Base-by-base conservation (phyloP, 2,797 vertebrate species). In the Anas bernieri region DNA sequence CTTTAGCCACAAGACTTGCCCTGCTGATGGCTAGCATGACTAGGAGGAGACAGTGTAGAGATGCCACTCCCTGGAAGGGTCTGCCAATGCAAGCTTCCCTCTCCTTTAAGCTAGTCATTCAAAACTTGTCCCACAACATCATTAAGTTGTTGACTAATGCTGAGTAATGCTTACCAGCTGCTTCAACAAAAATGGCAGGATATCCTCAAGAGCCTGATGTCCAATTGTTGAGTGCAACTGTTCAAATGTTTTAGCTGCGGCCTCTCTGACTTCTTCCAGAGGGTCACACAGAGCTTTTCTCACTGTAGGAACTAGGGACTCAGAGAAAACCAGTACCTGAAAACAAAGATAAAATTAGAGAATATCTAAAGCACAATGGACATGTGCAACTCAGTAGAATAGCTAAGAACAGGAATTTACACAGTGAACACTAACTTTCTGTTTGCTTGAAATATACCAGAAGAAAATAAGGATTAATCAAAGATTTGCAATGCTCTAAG, bases 141-240 rank as follows among this genome's bases (percentile, higher is more conserved):
- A 89, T 66, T 54, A 68, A 39, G 4, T 30, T 75, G 37, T 30
- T 92, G 59, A 39, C 28, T 93, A 22, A 62, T 2, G 17, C 14
- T 54, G 79, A 85, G 43, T 55, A 87, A 59, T 15, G 52, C 98
- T 98, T 97, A 99, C 99, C 98, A 99, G 98, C 96, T 99, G 99
- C 95, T 98, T 99, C 95, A 99, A 98, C 92, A 99, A 97, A 35
- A 98, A 99, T 0, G 99, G 99, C 90, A 99, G 98, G 94, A 99
- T 99, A 96, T 99, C 99, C 70, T 99, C 99, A 78, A 99, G 98
- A 1, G 99, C 99, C 97, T 99, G 99, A 98, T 99, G 98, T 45
- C 99, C 99, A 12, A 99, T 99, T 89, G 99, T 99, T 30, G 99
- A 98, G n/a, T 99, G 99, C 86, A 99, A 98, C 97, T 99, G 99